Conservation (phyloP, 2,797 vertebrate species). For the Etheostoma nigrum region DNA sequence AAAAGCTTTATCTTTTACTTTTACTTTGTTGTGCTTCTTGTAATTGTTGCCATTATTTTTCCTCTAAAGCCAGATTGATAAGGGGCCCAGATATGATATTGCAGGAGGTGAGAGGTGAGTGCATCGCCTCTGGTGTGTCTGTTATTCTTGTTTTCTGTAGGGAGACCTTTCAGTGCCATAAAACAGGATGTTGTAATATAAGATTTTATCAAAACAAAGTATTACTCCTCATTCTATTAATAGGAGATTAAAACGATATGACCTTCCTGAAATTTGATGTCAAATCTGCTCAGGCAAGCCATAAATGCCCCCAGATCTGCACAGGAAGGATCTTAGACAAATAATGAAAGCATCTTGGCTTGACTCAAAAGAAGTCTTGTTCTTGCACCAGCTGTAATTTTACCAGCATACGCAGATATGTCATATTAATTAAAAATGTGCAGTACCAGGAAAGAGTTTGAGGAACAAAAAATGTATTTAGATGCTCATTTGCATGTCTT, state of each 20-base stretch:
- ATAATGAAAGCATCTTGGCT: constrained; percentile 49
- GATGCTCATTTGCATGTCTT: constrained; percentile 32
- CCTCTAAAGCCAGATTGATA: constrained; percentile 87
- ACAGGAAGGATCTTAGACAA: constrained; percentile 32
- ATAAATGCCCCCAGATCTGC: constrained; percentile 34
- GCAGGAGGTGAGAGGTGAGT: constrained; percentile 85
- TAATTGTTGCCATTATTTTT: constrained; percentile 85
- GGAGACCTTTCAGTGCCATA: constrained; percentile 50
- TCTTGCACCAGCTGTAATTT: constrained; percentile 47
- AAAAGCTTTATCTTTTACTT: constrained; percentile 52
- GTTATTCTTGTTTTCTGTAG: constrained; percentile 67
- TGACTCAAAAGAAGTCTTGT: constrained; percentile 46
- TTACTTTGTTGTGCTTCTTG: constrained; percentile 73
- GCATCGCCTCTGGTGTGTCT: constrained; percentile 75
- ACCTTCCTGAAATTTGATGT: constrained; percentile 25
- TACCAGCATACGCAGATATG: constrained; percentile 28
- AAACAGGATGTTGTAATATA: constrained; percentile 36
- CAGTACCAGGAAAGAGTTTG: constrained; percentile 18
- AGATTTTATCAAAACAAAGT: constrained; percentile 19
- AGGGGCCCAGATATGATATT: constrained; percentile 85
- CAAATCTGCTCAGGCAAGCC: constrained; percentile 34
- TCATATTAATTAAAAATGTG: constrained; percentile 41
- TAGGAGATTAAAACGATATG: constrained; percentile 24
- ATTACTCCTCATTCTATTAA: constrained; percentile 28
- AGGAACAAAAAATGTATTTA: constrained; percentile 19